phyloP scores from a whole-genome alignment of 2,797 vertebrate species.

The Carduelis carduelis region DNA sequence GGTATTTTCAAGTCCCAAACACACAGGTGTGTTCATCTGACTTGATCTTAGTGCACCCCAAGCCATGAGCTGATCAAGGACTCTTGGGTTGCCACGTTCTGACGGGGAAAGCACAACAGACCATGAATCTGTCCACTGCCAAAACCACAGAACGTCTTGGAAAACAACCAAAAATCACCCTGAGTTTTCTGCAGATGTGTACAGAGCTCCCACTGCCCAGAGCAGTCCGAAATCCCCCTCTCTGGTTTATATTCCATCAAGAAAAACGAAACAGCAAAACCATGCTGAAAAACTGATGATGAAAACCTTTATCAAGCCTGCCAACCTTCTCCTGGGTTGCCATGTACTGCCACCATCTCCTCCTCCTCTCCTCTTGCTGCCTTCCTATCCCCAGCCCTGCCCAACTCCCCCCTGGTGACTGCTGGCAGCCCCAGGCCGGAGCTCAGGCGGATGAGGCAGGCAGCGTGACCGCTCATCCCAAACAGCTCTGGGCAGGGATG shows the following conservation, averaged over 20 bases:
- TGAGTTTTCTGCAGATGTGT: rapidly evolving
- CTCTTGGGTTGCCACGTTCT: not conserved
- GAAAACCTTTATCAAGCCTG: not conserved
- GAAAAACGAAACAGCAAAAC: not conserved
- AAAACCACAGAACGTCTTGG: not conserved
- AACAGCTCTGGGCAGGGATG: not conserved
- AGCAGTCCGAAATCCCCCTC: not conserved
- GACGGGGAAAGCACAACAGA: not conserved
- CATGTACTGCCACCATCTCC: not conserved
- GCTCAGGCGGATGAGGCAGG: not conserved
- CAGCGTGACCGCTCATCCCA: not conserved
- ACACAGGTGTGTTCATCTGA: not conserved
- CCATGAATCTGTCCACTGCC: rapidly evolving
- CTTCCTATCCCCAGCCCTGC: not conserved
- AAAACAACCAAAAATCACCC: not conserved
- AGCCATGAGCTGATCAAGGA: not conserved
- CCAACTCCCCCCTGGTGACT: too few relatives aligned
- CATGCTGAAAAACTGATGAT: rapidly evolving
- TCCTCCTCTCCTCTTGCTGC: not conserved
- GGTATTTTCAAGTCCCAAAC: not conserved
- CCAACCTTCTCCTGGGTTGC: not conserved
- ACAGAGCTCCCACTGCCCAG: not conserved
- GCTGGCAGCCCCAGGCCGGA: not conserved
- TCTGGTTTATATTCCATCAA: not conserved
- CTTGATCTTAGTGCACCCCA: not conserved